These are phyloP conservation scores for Bolinopsis microptera DNA, from an alignment of 37 sponge, comb jelly and placozoan species.

Conservation along the genomic window DNA sequence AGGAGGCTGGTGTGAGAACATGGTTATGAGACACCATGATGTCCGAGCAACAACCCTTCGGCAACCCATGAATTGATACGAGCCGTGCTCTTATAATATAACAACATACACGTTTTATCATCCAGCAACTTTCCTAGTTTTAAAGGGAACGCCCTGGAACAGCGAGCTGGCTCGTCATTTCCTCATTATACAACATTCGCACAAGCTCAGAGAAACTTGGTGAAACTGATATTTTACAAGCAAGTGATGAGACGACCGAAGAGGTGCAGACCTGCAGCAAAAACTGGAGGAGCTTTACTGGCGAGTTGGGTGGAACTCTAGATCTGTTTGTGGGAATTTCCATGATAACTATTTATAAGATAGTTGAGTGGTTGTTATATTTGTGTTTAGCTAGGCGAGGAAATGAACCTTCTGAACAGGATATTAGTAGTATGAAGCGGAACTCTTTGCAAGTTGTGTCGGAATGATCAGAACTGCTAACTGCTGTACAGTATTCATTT, in stretches of 20 bases:
- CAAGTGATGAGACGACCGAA: not conserved
- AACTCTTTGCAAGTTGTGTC: no score
- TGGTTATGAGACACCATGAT: not conserved
- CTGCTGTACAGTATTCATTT: no score
- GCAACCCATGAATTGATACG: not conserved
- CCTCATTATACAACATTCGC: not conserved
- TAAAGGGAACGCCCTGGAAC: not conserved
- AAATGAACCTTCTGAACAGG: no score
- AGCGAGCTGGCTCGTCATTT: not conserved
- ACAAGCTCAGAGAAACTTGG: not conserved
- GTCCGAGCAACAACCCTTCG: not conserved
- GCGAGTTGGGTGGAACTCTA: not conserved
- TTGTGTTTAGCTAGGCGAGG: no score
- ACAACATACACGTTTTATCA: not conserved
- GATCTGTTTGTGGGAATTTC: constrained; percentile 9
- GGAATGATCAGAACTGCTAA: no score
- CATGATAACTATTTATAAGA: not conserved
- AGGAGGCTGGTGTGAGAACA: not conserved
- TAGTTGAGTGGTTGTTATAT: not conserved
- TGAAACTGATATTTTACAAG: constrained; percentile 12
- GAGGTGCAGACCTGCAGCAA: constrained; percentile 24
- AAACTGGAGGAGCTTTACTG: not conserved
- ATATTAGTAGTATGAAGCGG: no score
- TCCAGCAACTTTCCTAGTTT: not conserved
- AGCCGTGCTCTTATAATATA: constrained; percentile 13